These are phyloP conservation scores for Amphiprion percula DNA, from an alignment of 2,113 vertebrate species.

Conservation along the genomic window DNA sequence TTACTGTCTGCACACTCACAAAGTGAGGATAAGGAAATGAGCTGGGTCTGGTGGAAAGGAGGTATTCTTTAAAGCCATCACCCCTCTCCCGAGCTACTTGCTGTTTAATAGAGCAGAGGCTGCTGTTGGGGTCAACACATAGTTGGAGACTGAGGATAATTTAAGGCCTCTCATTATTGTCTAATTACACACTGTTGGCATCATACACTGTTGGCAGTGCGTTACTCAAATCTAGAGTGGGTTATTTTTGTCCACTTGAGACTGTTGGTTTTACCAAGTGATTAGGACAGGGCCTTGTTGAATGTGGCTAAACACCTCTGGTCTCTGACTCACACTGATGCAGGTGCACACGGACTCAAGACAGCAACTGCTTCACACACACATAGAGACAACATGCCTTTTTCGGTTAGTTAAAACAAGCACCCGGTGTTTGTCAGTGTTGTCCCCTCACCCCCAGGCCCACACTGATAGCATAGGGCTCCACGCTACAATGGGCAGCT, in stretches of 20 bases:
- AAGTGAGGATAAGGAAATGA: constrained; percentile 60
- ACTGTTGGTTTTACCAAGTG: constrained; percentile 80
- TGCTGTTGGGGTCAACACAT: constrained; percentile 87
- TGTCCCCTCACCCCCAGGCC: constrained; percentile 75
- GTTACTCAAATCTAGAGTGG: constrained; percentile 82
- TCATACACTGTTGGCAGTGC: constrained; percentile 84
- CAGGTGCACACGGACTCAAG: constrained; percentile 63
- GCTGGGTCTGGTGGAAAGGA: constrained; percentile 66
- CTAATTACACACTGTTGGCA: constrained; percentile 87
- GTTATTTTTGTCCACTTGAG: constrained; percentile 88
- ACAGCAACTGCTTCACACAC: constrained; percentile 62
- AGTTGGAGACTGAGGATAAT: constrained; percentile 83
- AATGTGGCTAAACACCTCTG: constrained; percentile 85
- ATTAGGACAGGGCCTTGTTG: constrained; percentile 79
- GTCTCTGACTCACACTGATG: constrained; percentile 72
- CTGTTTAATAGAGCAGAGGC: constrained; percentile 86
- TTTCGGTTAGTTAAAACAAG: constrained; percentile 74
- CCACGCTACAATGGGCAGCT: constrained; percentile 86
- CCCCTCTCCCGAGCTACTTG: constrained; percentile 85
- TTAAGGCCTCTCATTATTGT: constrained; percentile 84
- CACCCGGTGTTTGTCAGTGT: constrained; percentile 81
- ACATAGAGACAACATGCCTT: constrained; percentile 65
- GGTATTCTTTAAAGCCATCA: constrained; percentile 82
- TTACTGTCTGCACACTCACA: constrained; percentile 45
- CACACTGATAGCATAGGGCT: constrained; percentile 80